phyloP scores from a whole-genome alignment of 2,797 vertebrate genomes.

The Moxostoma hubbsi region DNA sequence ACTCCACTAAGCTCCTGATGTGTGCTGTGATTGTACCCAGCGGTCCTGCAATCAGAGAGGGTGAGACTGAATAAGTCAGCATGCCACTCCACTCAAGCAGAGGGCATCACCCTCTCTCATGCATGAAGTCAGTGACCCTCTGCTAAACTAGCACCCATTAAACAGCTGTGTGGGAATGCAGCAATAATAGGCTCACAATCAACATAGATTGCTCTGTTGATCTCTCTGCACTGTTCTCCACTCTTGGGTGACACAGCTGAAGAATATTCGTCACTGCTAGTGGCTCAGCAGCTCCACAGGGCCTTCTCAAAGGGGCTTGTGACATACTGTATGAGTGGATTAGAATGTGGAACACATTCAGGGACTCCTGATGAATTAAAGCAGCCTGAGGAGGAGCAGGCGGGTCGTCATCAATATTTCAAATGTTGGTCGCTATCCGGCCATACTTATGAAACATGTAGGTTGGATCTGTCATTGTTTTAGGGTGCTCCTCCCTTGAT shows the following conservation, averaged over 20 bases:
- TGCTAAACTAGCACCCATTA: neutral
- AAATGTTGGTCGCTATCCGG: slow-evolving; percentile 47
- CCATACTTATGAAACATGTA: slow-evolving; percentile 35
- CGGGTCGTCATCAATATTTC: slow-evolving; percentile 72
- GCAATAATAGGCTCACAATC: neutral
- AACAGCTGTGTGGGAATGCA: neutral
- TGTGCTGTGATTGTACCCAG: slow-evolving; percentile 50
- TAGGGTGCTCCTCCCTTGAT: slow-evolving; percentile 37
- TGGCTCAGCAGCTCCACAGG: slow-evolving; percentile 12
- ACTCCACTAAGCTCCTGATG: slow-evolving; percentile 31
- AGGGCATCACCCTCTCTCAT: neutral
- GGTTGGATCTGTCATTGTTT: slow-evolving; percentile 45
- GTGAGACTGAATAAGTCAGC: slow-evolving; percentile 45
- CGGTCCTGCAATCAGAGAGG: slow-evolving; percentile 44
- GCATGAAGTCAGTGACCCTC: slow-evolving; percentile 7
- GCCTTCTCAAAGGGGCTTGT: slow-evolving; percentile 11
- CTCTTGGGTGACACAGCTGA: neutral
- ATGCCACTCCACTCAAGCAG: slow-evolving; percentile 14
- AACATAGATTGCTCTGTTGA: neutral
- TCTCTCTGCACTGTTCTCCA: neutral
- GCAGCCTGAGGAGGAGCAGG: slow-evolving; percentile 45
- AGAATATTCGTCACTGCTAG: neutral
- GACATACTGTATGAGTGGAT: neutral
- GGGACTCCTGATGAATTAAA: slow-evolving; percentile 66
- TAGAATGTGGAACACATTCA: slow-evolving; percentile 44